These are phyloP conservation scores for Myiozetetes cayanensis DNA, from an alignment of 2,113 vertebrate genomes.

Conservation along the genomic window DNA sequence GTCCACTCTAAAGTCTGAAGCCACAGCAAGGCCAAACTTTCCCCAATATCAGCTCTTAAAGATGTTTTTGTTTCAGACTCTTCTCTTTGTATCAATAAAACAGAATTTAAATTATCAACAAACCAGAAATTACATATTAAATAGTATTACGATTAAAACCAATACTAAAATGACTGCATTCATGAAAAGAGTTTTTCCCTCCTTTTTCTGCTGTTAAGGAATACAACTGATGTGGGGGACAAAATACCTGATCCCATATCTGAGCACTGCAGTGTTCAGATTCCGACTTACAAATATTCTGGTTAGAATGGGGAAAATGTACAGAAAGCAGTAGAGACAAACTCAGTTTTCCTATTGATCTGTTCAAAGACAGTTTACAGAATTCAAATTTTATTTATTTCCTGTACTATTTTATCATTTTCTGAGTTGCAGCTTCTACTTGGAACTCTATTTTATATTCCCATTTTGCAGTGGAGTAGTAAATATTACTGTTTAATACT, in stretches of 20 bases:
- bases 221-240: neutral
- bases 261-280: neutral
- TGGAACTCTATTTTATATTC: neutral
- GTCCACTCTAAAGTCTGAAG: neutral
- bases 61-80: neutral
- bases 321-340: neutral
- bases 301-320: neutral
- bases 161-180: neutral
- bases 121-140: neutral
- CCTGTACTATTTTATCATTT: neutral
- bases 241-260: neutral
- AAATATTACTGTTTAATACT: neutral
- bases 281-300: neutral
- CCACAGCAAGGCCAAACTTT: neutral
- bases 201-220: neutral
- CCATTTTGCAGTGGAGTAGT: neutral
- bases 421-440: neutral
- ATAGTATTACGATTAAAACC: neutral
- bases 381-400: neutral
- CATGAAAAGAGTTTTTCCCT: neutral
- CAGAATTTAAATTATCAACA: neutral
- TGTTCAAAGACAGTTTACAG: neutral
- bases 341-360: neutral
- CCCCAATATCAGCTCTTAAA: neutral
- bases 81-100: neutral